Percentiles rank a stretch among this genome's conserved stretches.
Evolutionary conservation across 2,113 vertebrate species (phyloP).

Genomic region (Pogona vitticeps): DNA sequence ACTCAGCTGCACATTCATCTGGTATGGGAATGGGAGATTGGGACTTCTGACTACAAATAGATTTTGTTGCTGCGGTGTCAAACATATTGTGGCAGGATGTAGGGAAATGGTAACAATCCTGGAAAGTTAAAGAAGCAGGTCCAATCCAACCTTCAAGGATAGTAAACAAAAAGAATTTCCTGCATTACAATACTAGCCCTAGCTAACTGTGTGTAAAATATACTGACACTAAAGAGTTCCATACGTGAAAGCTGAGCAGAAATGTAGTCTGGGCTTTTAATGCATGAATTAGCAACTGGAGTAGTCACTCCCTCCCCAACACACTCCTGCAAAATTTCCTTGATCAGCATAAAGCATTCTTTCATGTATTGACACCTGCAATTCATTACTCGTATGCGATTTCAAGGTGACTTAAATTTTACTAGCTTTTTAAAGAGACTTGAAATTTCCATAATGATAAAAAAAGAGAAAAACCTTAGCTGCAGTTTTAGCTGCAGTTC

Average conservation of each 20-base stretch:
- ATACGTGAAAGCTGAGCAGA: background rate
- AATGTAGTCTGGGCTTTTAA: background rate
- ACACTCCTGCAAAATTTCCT: conserved; percentile 19
- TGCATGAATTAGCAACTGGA: background rate
- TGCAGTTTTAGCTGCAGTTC: background rate
- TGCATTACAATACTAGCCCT: background rate
- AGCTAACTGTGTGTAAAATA: background rate
- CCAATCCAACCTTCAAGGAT: too few species aligned
- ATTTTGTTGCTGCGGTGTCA: background rate
- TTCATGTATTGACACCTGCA: conserved; percentile 24
- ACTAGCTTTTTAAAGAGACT: conserved; percentile 31
- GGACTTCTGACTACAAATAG: background rate
- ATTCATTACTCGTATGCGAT: conserved; percentile 35
- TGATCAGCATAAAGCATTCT: conserved; percentile 27
- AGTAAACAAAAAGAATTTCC: background rate
- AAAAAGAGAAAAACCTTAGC: background rate
- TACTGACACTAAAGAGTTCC: background rate
- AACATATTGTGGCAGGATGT: too few species aligned
- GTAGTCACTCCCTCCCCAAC: conserved; percentile 2
- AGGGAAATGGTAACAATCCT: too few species aligned
- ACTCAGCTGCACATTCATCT: background rate
- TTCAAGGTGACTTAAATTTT: conserved; percentile 36
- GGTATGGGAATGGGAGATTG: background rate
- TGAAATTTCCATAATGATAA: background rate
- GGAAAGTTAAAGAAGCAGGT: background rate